Conservation (phyloP, 2,113 vertebrate genomes). For the Tringa solitaria region DNA sequence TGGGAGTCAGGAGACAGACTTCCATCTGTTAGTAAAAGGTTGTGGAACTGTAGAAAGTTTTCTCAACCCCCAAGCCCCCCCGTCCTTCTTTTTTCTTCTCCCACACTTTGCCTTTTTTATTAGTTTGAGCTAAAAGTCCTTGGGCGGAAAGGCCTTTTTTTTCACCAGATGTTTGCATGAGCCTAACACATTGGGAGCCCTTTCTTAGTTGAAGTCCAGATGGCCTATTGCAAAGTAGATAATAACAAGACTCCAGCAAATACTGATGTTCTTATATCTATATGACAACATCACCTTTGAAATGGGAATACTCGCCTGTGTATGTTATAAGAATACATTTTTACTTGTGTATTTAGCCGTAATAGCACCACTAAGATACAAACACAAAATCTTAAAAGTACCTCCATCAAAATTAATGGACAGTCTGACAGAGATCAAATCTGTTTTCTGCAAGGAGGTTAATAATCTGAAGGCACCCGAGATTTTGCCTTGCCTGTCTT, state of each 20-base stretch:
- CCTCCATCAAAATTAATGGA: conserved; percentile 59
- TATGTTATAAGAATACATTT: background rate
- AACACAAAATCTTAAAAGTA: conserved; percentile 37
- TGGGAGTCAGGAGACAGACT: background rate
- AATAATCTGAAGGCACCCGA: background rate
- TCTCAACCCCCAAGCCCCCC: background rate
- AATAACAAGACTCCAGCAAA: conserved; percentile 40
- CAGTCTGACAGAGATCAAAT: conserved; percentile 44
- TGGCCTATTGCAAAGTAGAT: conserved; percentile 40
- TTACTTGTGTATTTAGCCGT: background rate
- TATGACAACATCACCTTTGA: conserved; percentile 16
- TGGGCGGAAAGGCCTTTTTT: background rate
- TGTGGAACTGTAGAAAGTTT: background rate
- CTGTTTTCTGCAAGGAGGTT: conserved; percentile 6
- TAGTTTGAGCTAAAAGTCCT: conserved; percentile 3
- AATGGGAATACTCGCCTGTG: background rate
- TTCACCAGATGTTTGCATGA: conserved; percentile 48
- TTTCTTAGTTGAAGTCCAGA: conserved; percentile 27
- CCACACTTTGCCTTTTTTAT: conserved; percentile 10
- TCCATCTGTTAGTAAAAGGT: conserved; percentile 13
- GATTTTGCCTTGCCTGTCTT: background rate
- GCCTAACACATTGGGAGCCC: conserved; percentile 3
- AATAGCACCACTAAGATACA: background rate
- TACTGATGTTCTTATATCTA: background rate
- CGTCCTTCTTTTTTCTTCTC: background rate